Evolutionary conservation across 2,888 invertebrate species (phyloP).

Genomic region (Alentia gelatinosa): DNA sequence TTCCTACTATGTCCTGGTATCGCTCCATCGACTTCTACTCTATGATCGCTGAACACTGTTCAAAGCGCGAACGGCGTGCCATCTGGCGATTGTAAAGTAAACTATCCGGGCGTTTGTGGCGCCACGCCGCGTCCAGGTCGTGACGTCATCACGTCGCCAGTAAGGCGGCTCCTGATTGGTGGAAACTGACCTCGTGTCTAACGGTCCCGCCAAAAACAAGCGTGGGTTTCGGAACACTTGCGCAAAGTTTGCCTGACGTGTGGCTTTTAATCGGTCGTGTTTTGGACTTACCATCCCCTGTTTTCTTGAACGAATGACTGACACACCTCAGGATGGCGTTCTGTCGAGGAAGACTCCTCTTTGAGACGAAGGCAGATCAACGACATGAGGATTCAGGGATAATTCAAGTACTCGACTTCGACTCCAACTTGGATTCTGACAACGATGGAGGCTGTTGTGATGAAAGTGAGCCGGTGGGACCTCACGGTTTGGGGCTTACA

Average conservation of each 20-base stretch:
- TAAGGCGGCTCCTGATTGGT: conserved; percentile 72
- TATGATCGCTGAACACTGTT: too few species aligned
- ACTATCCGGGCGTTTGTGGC: conserved; percentile 1
- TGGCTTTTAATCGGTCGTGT: background rate
- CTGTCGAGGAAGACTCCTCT: conserved; percentile 62
- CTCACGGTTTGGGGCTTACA: background rate
- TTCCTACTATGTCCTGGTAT: too few species aligned
- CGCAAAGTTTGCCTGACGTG: background rate
- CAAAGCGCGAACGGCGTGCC: background rate
- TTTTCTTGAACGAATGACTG: background rate
- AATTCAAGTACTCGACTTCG: conserved; percentile 65
- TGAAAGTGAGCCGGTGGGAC: background rate
- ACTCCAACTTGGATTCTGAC: conserved; percentile 64
- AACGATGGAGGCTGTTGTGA: conserved; percentile 41
- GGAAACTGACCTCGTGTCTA: conserved; percentile 69
- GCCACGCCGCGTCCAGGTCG: background rate
- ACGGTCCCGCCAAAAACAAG: conserved; percentile 75
- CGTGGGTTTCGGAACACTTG: background rate
- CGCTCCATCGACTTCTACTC: too few species aligned
- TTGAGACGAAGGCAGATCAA: conserved; percentile 70
- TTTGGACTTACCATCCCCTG: background rate
- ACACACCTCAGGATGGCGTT: conserved; percentile 53
- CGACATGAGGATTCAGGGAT: conserved; percentile 68
- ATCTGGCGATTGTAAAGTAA: background rate
- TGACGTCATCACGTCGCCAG: background rate